Percentiles rank a stretch among this genome's conserved stretches.
These are phyloP conservation scores for Rattus norvegicus DNA, from an alignment of 2,113 vertebrate genomes.

Conservation along the genomic window GRCr8 NC_086019.1:49070001-49070500, in stretches of 20 bases:
- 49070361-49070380: not conserved
- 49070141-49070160: not conserved
- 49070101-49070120: not conserved
- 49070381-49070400: not conserved
- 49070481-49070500: not conserved
- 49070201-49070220: not conserved
- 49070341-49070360: not conserved
- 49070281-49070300: not conserved
- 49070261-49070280: not conserved
- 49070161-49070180: not conserved
- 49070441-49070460: not conserved
- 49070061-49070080: not conserved
- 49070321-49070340: not conserved
- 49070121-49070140: not conserved
- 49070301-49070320: not conserved
- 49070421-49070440: not conserved
- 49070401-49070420: not conserved
- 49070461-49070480: too few species aligned
- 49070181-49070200: not conserved
- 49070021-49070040: not conserved
- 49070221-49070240: not conserved
- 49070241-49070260: not conserved
- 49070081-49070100: not conserved
- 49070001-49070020: not conserved
- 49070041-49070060: not conserved